Conservation (phyloP, 53 echinoderm and acorn worm genomes). For the Apostichopus leukothele region DNA sequence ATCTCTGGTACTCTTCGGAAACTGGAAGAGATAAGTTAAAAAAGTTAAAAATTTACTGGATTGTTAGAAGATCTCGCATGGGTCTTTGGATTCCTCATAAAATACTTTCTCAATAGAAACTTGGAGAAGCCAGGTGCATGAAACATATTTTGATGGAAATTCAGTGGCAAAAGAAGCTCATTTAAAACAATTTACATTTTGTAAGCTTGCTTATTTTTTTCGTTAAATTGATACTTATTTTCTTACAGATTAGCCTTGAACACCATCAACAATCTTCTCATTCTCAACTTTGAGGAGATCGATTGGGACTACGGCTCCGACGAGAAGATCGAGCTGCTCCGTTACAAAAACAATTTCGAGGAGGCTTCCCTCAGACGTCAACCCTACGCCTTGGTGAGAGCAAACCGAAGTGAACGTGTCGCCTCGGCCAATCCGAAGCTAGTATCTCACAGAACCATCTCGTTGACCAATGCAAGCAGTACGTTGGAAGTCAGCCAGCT, state of each 20-base stretch:
- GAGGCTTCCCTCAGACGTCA: slow-evolving; percentile 88
- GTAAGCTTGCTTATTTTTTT: background rate
- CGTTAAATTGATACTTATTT: too few relatives aligned
- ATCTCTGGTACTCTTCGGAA: too few relatives aligned
- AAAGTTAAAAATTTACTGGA: too few relatives aligned
- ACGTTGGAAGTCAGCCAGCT: slow-evolving; percentile 42
- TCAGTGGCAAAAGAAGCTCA: too few relatives aligned
- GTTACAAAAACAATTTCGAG: slow-evolving; percentile 87
- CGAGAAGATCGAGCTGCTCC: slow-evolving; percentile 89
- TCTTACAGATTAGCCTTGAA: slow-evolving; percentile 75
- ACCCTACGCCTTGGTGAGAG: slow-evolving; percentile 79
- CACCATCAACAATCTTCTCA: slow-evolving; percentile 87
- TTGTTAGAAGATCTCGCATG: too few relatives aligned
- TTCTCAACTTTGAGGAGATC: slow-evolving; percentile 96
- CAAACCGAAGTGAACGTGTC: slow-evolving; percentile 80
- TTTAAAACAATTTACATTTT: too few relatives aligned
- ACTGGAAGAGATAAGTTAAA: too few relatives aligned
- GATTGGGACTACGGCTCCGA: slow-evolving; percentile 87
- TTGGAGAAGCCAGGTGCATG: too few relatives aligned
- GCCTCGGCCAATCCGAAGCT: slow-evolving; percentile 89
- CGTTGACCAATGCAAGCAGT: slow-evolving; percentile 1
- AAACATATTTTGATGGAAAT: too few relatives aligned
- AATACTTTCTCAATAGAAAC: too few relatives aligned
- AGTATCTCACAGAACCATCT: slow-evolving; percentile 58
- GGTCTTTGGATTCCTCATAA: too few relatives aligned